Percentiles rank a stretch among this genome's conserved stretches.
Evolutionary conservation across 2,113 vertebrate genomes (phyloP).

Genomic region (Anolis sagrei): DNA sequence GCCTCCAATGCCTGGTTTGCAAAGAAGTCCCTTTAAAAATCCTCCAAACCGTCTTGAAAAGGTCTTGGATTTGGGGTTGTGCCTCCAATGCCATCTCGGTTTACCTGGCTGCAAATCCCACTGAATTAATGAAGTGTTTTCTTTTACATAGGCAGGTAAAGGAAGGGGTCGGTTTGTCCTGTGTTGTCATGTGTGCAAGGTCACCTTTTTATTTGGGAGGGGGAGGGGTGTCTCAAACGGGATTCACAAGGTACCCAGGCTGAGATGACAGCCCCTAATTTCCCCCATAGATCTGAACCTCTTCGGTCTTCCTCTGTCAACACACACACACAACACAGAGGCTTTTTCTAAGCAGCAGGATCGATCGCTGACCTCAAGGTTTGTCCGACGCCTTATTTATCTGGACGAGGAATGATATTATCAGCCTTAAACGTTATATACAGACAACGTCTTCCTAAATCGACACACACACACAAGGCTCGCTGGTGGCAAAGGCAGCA

Average conservation of each 20-base stretch:
- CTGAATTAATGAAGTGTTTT: too few species aligned
- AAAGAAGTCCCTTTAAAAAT: too few species aligned
- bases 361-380: conserved; percentile 84
- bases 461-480: conserved; percentile 83
- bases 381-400: conserved; percentile 89
- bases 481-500: conserved; percentile 77
- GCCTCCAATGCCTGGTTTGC: too few species aligned
- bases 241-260: neutral
- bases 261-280: too few species aligned
- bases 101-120: too few species aligned
- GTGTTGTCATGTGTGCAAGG: neutral
- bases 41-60: too few species aligned
- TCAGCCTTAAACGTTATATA: conserved; percentile 89
- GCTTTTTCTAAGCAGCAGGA: conserved; percentile 74
- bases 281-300: neutral
- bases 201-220: too few species aligned
- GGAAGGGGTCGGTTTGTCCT: too few species aligned
- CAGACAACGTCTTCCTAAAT: conserved; percentile 91
- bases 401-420: conserved; percentile 83
- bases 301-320: neutral
- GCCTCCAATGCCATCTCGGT: too few species aligned
- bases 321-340: conserved; percentile 15
- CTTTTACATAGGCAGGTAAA: too few species aligned
- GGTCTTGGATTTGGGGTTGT: too few species aligned
- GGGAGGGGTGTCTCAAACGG: neutral